A percentile compares a stretch with the other conserved stretches of the same genome.
These are phyloP conservation scores for Spodoptera littoralis DNA, from an alignment of 2,888 invertebrate genomes.

Conservation along the genomic window DNA sequence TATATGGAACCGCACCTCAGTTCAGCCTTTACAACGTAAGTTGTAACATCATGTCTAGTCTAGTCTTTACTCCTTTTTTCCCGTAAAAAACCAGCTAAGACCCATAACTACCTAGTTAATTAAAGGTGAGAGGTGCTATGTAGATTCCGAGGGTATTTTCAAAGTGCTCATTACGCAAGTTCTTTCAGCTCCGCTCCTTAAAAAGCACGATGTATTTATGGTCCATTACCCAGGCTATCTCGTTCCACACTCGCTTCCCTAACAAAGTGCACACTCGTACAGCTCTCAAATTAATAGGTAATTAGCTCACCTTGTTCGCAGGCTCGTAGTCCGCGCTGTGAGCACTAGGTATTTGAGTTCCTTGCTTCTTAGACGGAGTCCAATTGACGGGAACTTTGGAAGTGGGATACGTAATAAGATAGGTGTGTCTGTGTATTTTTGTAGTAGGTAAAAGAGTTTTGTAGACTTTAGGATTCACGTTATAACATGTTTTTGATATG, in stretches of 20 bases:
- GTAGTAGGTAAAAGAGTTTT: too few relatives aligned
- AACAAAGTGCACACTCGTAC: conserved; percentile 53
- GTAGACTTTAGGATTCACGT: too few relatives aligned
- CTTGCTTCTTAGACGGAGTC: conserved; percentile 20
- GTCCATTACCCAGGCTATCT: conserved; percentile 51
- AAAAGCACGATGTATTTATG: conserved; percentile 49
- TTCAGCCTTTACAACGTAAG: too few relatives aligned
- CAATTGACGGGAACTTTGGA: conserved; percentile 32
- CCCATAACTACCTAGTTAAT: too few relatives aligned
- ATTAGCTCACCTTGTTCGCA: conserved; percentile 67
- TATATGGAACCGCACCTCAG: too few relatives aligned
- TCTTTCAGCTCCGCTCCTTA: conserved; percentile 37
- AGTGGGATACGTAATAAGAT: background rate
- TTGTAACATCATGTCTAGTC: too few relatives aligned
- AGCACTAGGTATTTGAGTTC: conserved; percentile 48
- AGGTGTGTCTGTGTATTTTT: background rate
- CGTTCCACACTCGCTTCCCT: conserved; percentile 41
- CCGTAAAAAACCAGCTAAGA: background rate
- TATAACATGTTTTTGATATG: background rate
- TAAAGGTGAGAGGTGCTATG: background rate
- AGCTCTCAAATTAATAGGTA: conserved; percentile 70
- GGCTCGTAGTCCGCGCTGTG: conserved; percentile 43
- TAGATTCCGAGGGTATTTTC: conserved; percentile 13
- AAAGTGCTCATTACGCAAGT: conserved; percentile 35
- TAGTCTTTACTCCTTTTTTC: too few relatives aligned